Base-by-base conservation (phyloP, 2,888 invertebrate species). In the Drosophila subquinaria region DNA sequence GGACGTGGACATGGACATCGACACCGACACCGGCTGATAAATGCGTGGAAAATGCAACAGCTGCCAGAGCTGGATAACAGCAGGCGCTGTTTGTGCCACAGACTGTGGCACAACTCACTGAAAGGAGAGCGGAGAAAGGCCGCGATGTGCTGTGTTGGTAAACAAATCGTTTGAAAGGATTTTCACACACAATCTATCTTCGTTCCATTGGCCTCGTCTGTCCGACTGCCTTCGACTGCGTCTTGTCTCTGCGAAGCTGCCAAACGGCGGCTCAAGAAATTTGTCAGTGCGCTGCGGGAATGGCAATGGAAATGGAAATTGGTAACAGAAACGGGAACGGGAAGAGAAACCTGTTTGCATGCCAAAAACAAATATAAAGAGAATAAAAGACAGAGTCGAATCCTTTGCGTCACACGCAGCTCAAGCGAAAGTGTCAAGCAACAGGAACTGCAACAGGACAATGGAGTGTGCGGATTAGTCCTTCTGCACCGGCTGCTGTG, bases 1-100 rank as follows among this genome's bases (percentile, higher is more conserved):
- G 82, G 79, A 81, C 84, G 65, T 73, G 76, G 79, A 76, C 76
- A 73, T 73, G 77, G 82, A 72, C 55, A 51, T 43, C 62, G 77
- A 77, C 63, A 61, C 52, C 47, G 59, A 76, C 55, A 85, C 82
- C 68, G 83, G 65, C 88, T 89, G 90, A 89, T 87, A 87, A 88
- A 87, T 88, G 87, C 89, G 90, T 89, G 87, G 87, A 83, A 87
- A 87, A 88, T 88, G 87, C 89, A 87, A 89, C 87, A 87, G 89
- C 89, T 87, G 87, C 90, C 88, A 82, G 76, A 70, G 82, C 70
- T 82, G 89, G 82, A 80, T 88, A 84, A 84, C 81, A 77, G 80
- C 80, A 74, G 75, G 73, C 78, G 57, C 48, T 52, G 40, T 35
- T 48, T 48, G 20, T 50, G 50, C 48, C 42, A 42, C 30, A 27